A percentile compares a stretch with the other conserved stretches of the same genome.
Conservation (phyloP, 2,797 vertebrate species). For the Siniperca undulata region DNA sequence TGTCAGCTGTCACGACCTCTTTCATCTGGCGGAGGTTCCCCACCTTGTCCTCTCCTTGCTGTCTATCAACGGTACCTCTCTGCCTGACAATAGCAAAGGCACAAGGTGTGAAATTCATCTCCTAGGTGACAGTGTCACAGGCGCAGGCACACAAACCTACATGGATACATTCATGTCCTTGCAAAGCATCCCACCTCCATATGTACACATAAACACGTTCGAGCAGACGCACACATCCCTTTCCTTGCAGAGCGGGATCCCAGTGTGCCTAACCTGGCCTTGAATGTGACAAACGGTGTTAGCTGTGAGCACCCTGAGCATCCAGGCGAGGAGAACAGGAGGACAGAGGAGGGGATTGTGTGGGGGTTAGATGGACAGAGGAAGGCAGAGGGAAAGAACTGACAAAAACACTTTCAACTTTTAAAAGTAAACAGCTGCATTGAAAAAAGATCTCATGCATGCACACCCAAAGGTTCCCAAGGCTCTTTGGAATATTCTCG, state of each 20-base stretch:
- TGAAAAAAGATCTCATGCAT: background rate
- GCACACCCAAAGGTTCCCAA: background rate
- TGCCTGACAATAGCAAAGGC: slow-evolving; percentile 65
- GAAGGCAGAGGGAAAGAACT: slow-evolving; percentile 2
- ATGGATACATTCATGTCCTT: slow-evolving; percentile 32
- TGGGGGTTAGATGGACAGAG: slow-evolving; percentile 18
- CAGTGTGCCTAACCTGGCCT: slow-evolving; percentile 70
- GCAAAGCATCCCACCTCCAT: background rate
- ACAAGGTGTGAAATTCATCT: slow-evolving; percentile 76
- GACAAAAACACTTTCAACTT: slow-evolving; percentile 1
- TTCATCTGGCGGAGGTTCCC: slow-evolving; percentile 62
- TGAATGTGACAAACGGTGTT: slow-evolving; percentile 75
- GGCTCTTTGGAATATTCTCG: background rate
- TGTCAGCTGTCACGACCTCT: slow-evolving; percentile 57
- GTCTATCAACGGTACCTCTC: slow-evolving; percentile 74
- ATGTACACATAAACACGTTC: background rate
- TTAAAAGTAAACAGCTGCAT: background rate
- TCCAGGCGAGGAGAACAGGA: slow-evolving; percentile 67
- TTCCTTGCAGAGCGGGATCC: slow-evolving; percentile 20
- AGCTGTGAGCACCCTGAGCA: slow-evolving; percentile 59
- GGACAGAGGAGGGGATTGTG: slow-evolving; percentile 40
- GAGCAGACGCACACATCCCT: slow-evolving; percentile 1
- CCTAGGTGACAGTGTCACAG: slow-evolving; percentile 37
- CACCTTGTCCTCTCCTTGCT: slow-evolving; percentile 53
- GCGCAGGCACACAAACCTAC: slow-evolving; percentile 40